Evolutionary conservation across 2,797 vertebrate genomes (phyloP).

Genomic region (Perodicticus potto): DNA sequence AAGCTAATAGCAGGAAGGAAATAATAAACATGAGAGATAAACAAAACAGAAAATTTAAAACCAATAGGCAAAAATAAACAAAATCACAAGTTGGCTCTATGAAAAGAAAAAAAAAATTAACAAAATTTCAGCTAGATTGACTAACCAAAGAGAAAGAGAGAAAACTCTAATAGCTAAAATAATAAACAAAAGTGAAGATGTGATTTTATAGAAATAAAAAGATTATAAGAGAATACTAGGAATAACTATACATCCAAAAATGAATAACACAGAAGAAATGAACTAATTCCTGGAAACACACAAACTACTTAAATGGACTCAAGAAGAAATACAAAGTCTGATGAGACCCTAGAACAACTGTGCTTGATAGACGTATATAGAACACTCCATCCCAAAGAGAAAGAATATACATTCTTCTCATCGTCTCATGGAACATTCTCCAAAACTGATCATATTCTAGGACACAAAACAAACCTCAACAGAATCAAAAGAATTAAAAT

Average conservation of each 20-base stretch:
- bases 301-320: neutral
- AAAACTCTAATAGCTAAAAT: neutral
- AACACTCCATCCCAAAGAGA: too few species aligned
- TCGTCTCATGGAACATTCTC: too few species aligned
- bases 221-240: neutral
- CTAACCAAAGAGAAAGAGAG: neutral
- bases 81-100: neutral
- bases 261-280: neutral
- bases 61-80: neutral
- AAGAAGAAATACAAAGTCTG: neutral
- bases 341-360: too few species aligned
- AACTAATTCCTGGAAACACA: neutral
- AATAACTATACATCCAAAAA: neutral
- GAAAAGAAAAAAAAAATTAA: neutral
- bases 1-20: neutral
- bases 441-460: too few species aligned
- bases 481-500: too few species aligned
- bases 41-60: neutral
- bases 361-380: too few species aligned
- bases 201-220: neutral
- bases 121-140: neutral
- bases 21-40: neutral
- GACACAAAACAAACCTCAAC: too few species aligned
- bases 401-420: too few species aligned
- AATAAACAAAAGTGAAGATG: neutral